Evolutionary conservation across 2,888 invertebrate genomes (phyloP).

Genomic region (Cosmopolites sordidus): DNA sequence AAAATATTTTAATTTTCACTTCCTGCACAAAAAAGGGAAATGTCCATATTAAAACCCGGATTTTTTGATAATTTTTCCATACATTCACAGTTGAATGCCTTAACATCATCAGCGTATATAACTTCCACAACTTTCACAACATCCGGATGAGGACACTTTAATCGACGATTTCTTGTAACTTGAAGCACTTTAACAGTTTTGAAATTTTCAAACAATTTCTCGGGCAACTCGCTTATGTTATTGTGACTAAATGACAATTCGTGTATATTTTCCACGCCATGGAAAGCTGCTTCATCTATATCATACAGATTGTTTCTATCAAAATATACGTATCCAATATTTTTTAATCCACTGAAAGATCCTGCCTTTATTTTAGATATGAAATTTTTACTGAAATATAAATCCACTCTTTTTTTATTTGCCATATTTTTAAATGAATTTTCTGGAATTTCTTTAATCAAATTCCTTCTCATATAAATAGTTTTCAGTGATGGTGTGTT

Average conservation of each 20-base stretch:
- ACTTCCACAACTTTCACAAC: slow-evolving; percentile 26
- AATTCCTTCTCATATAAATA: slow-evolving; percentile 39
- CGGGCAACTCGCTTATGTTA: slow-evolving; percentile 23
- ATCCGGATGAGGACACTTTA: slow-evolving; percentile 28
- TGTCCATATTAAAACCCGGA: no score
- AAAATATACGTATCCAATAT: slow-evolving; percentile 33
- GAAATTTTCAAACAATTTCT: slow-evolving; percentile 20
- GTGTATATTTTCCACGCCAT: slow-evolving; percentile 25
- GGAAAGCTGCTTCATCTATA: slow-evolving; percentile 29
- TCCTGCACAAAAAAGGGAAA: no score
- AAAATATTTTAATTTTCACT: no score
- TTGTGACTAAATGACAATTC: slow-evolving; percentile 28
- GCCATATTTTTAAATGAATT: slow-evolving; percentile 39
- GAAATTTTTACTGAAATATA: slow-evolving; percentile 37
- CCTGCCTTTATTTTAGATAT: slow-evolving; percentile 29
- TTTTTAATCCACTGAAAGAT: slow-evolving; percentile 30
- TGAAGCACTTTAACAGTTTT: slow-evolving; percentile 25
- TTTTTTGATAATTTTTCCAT: slow-evolving; percentile 19
- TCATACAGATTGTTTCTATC: slow-evolving; percentile 33
- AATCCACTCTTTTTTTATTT: slow-evolving; percentile 29
- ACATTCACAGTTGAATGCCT: slow-evolving; percentile 27
- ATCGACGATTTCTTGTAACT: slow-evolving; percentile 26
- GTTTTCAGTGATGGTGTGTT: slow-evolving; percentile 37
- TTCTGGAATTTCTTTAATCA: slow-evolving; percentile 34
- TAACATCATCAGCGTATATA: slow-evolving; percentile 21